phyloP scores from a whole-genome alignment of 2,888 invertebrate species.

The Cataglyphis livida region DNA sequence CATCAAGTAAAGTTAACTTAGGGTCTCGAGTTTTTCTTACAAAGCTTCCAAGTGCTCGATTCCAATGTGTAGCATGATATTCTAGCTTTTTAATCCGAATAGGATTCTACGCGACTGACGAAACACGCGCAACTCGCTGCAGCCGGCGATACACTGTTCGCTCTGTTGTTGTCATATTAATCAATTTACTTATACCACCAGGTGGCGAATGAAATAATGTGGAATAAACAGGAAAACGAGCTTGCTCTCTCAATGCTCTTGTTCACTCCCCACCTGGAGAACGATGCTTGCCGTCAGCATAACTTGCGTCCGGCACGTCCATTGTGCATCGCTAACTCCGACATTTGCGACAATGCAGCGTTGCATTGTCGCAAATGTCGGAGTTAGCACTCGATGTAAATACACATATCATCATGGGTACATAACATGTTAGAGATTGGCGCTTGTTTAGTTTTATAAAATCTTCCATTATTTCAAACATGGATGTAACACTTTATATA shows the following conservation, averaged over 20 bases:
- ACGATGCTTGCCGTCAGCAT: constrained; percentile 44
- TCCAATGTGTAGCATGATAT: constrained; percentile 33
- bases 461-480: constrained; percentile 6
- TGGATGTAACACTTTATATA: neutral
- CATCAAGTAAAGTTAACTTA: neutral
- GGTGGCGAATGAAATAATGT: constrained; percentile 60
- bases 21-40: constrained; percentile 52
- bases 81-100: neutral
- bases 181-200: constrained; percentile 51
- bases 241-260: constrained; percentile 56
- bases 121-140: constrained; percentile 1
- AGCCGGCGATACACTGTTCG: constrained; percentile 35
- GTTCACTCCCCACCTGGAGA: constrained; percentile 57
- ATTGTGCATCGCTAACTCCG: constrained; percentile 51
- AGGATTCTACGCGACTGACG: constrained; percentile 22
- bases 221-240: constrained; percentile 54
- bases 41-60: constrained; percentile 51
- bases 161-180: constrained; percentile 60
- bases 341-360: neutral
- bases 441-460: neutral
- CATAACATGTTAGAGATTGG: constrained; percentile 20
- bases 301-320: constrained; percentile 69
- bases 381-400: constrained; percentile 30
- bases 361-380: constrained; percentile 65
- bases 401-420: constrained; percentile 20